Conservation (phyloP, 2,113 vertebrate species). For the Himantopus leucocephalus region DNA sequence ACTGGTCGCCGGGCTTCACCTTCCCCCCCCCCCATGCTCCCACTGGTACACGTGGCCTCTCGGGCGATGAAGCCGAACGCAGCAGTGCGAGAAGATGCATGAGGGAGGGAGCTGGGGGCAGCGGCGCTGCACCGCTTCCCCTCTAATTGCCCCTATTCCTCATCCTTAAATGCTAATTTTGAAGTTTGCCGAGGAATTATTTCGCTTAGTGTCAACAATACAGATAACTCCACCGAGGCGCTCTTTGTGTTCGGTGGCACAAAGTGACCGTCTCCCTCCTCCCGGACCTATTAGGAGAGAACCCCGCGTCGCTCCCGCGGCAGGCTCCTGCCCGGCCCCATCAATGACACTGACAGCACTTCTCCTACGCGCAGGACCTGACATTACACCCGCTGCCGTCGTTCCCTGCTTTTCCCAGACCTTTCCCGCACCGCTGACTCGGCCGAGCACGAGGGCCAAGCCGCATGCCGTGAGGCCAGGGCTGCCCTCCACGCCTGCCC, state of each 20-base stretch:
- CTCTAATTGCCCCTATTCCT: constrained; percentile 52
- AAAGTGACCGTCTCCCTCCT: background rate
- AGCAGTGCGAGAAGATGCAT: background rate
- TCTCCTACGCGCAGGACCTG: background rate
- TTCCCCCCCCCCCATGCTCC: rapidly evolving
- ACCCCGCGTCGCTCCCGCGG: background rate
- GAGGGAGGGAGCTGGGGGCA: background rate
- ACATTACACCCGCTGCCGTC: background rate
- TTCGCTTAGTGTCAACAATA: constrained; percentile 66
- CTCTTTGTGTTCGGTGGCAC: background rate
- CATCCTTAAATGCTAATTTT: constrained; percentile 59
- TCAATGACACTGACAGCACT: constrained; percentile 29
- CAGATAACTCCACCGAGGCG: background rate
- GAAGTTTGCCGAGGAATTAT: constrained; percentile 54
- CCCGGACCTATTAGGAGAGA: constrained; percentile 41
- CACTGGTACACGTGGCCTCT: background rate
- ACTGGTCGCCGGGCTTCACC: too few species aligned
- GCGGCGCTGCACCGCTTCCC: rapidly evolving
- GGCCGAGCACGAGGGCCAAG: rapidly evolving
- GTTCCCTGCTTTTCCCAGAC: rapidly evolving
- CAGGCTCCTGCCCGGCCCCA: constrained; percentile 24
- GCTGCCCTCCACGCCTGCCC: rapidly evolving
- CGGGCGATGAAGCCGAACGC: rapidly evolving
- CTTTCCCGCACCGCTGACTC: rapidly evolving
- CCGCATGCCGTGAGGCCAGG: background rate